A percentile compares a stretch with the other conserved stretches of the same genome.
Evolutionary conservation across 2,888 invertebrate species (phyloP).

Genomic region (Dasypogon diadema): DNA sequence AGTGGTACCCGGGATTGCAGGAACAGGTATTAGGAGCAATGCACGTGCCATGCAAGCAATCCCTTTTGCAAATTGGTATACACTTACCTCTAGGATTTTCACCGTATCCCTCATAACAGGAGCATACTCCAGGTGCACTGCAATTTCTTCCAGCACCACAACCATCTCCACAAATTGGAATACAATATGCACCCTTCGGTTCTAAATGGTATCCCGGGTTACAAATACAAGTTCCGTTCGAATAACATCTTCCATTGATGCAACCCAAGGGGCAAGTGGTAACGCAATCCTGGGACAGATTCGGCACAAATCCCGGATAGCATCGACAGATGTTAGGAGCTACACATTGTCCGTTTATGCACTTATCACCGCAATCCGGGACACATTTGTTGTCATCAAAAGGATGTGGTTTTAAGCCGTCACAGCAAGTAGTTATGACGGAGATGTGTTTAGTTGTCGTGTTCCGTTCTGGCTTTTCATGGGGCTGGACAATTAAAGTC

Average conservation of each 20-base stretch:
- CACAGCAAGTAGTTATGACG: conserved; percentile 70
- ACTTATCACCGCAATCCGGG: conserved; percentile 62
- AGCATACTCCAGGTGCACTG: conserved; percentile 59
- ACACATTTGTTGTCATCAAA: conserved; percentile 68
- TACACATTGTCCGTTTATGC: conserved; percentile 69
- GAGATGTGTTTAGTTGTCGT: not conserved
- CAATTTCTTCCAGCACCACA: conserved; percentile 58
- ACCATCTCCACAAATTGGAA: conserved; percentile 69
- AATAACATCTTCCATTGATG: conserved; percentile 73
- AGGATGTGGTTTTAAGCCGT: conserved; percentile 73
- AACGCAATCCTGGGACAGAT: conserved; percentile 48
- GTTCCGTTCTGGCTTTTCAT: not conserved
- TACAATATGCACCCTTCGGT: conserved; percentile 70
- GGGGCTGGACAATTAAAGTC: conserved; percentile 21
- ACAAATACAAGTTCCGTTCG: conserved; percentile 72
- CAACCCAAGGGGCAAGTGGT: conserved; percentile 64
- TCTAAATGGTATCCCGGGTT: conserved; percentile 72
- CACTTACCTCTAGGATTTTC: conserved; percentile 56
- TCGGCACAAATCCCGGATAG: conserved; percentile 61
- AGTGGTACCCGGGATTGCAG: conserved; percentile 63
- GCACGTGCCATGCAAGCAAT: conserved; percentile 63
- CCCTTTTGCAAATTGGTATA: conserved; percentile 58
- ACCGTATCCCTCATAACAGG: conserved; percentile 58
- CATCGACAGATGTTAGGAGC: conserved; percentile 70
- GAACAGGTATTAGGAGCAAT: conserved; percentile 65